A percentile compares a stretch with the other conserved stretches of the same genome.
phyloP scores from a whole-genome alignment of 2,113 vertebrate genomes.

The Macroglossus sobrinus region DNA sequence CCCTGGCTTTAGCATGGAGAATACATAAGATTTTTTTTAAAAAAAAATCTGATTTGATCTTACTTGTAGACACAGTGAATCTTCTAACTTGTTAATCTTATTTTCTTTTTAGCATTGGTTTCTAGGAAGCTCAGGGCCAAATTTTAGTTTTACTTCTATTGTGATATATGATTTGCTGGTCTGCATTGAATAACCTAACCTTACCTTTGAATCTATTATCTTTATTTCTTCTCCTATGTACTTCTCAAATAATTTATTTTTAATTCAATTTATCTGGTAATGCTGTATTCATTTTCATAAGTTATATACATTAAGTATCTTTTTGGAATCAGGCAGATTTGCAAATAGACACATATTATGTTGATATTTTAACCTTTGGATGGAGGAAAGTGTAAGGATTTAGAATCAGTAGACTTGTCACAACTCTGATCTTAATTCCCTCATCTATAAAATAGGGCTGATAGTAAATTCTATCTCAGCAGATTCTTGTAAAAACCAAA shows the following conservation, averaged over 20 bases:
- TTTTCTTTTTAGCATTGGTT: slow-evolving; percentile 8
- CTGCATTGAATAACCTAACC: neutral
- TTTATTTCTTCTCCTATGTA: neutral
- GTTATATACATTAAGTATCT: neutral
- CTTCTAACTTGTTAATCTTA: neutral
- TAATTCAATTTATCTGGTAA: neutral
- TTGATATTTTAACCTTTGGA: neutral
- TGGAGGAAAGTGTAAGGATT: neutral
- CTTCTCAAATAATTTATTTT: slow-evolving; percentile 17
- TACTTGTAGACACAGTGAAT: neutral
- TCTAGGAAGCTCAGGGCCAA: neutral
- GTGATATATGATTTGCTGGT: neutral
- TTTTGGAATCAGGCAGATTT: neutral
- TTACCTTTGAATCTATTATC: neutral
- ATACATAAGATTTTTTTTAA: neutral
- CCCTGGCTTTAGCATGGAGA: neutral
- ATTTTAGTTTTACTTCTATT: neutral
- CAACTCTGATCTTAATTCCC: neutral
- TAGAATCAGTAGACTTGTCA: neutral
- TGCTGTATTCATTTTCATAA: neutral
- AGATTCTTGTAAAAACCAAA: neutral
- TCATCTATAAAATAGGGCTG: neutral
- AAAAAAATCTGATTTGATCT: neutral
- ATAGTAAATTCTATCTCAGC: neutral
- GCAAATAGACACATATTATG: neutral